These are phyloP conservation scores for Apis florea DNA, from an alignment of 1,140 invertebrate species.

Conservation along the genomic window DNA sequence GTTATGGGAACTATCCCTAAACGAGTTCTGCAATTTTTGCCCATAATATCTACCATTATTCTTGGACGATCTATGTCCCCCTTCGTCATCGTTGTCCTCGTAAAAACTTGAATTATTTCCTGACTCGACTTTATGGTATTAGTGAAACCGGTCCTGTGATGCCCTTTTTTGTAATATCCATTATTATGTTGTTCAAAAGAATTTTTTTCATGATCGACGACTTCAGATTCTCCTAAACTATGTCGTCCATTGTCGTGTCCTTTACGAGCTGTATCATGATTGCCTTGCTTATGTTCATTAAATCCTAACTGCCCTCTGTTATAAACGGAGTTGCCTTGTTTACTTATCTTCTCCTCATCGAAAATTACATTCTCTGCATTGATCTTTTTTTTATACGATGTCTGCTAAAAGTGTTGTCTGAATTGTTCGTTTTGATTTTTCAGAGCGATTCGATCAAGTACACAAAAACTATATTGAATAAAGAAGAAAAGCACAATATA, in stretches of 20 bases:
- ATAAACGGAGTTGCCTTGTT: conserved; percentile 39
- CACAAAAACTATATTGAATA: conserved; percentile 7
- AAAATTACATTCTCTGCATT: conserved; percentile 38
- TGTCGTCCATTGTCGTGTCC: conserved; percentile 59
- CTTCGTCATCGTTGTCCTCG: conserved; percentile 83
- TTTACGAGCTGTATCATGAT: conserved; percentile 51
- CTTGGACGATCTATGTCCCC: conserved; percentile 80
- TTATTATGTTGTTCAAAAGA: conserved; percentile 47
- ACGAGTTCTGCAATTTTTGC: conserved; percentile 77
- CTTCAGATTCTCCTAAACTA: conserved; percentile 51
- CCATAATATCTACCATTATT: conserved; percentile 79
- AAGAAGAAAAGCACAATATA: background rate
- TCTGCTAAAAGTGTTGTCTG: conserved; percentile 32
- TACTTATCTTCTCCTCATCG: conserved; percentile 48
- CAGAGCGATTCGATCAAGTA: background rate
- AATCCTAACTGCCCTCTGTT: conserved; percentile 48
- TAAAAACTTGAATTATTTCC: conserved; percentile 84
- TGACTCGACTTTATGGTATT: conserved; percentile 86
- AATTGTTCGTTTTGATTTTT: conserved; percentile 11
- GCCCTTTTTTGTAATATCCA: conserved; percentile 82
- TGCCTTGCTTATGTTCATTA: conserved; percentile 44
- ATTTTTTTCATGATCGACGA: conserved; percentile 57
- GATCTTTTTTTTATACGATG: conserved; percentile 38
- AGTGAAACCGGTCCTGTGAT: conserved; percentile 84
- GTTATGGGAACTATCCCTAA: conserved; percentile 79